phyloP scores from a whole-genome alignment of 2,888 invertebrate genomes.

The Campaea margaritaria region DNA sequence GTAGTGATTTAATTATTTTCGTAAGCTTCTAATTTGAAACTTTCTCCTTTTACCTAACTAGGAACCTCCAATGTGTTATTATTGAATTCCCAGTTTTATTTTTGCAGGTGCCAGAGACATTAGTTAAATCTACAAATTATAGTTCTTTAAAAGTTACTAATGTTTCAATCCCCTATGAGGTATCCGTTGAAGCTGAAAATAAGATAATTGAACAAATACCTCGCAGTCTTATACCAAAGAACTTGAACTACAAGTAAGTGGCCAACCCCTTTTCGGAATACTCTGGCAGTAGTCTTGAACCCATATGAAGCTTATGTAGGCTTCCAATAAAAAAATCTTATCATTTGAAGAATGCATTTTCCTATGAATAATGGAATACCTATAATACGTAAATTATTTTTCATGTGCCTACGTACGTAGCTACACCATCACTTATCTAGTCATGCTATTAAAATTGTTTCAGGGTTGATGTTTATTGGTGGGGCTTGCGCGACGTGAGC shows the following conservation, averaged over 20 bases:
- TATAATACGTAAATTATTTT: too few relatives aligned
- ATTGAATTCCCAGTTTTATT: neutral
- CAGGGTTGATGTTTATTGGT: constrained; percentile 76
- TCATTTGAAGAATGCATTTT: too few relatives aligned
- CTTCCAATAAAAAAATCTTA: too few relatives aligned
- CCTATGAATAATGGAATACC: too few relatives aligned
- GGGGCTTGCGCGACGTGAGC: constrained; percentile 70
- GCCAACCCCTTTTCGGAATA: neutral
- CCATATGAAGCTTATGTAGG: too few relatives aligned
- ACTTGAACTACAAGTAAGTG: constrained; percentile 66
- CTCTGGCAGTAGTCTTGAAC: too few relatives aligned
- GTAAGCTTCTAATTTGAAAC: too few relatives aligned
- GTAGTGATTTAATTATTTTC: too few relatives aligned
- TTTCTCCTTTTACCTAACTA: too few relatives aligned
- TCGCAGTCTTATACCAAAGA: constrained; percentile 56
- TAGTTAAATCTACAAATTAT: constrained; percentile 64
- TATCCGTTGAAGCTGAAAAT: constrained; percentile 35
- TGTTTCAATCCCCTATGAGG: constrained; percentile 40
- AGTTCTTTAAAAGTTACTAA: constrained; percentile 49
- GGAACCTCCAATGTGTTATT: too few relatives aligned
- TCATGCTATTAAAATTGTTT: neutral
- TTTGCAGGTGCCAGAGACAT: constrained; percentile 63
- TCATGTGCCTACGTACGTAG: too few relatives aligned
- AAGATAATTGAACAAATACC: constrained; percentile 57
- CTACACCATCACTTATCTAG: neutral